Percentiles rank a stretch among this genome's conserved stretches.
Evolutionary conservation across 2,888 invertebrate genomes (phyloP).

Genomic region (Rosalia funebris): DNA sequence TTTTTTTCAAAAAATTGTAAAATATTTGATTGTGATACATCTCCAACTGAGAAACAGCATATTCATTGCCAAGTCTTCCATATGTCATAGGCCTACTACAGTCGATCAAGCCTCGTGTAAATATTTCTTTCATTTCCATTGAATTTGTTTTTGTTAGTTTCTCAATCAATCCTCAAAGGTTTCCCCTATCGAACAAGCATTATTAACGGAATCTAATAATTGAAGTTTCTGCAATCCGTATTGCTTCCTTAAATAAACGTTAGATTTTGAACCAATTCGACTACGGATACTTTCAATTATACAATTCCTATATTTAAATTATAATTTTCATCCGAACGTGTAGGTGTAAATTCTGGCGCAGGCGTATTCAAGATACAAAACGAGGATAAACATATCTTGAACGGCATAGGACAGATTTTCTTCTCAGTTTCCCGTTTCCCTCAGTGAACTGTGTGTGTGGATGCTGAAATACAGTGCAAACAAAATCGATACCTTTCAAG

Average conservation of each 20-base stretch:
- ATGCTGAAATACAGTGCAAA: constrained; percentile 23
- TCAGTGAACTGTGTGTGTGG: constrained; percentile 26
- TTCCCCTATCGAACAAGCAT: too few relatives aligned
- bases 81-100: too few relatives aligned
- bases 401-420: constrained; percentile 20
- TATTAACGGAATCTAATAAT: too few relatives aligned
- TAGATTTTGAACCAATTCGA: neutral
- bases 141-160: too few relatives aligned
- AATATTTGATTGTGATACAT: too few relatives aligned
- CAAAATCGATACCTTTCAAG: constrained; percentile 26
- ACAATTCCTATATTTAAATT: constrained; percentile 22
- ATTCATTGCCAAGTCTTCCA: too few relatives aligned
- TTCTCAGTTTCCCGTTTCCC: constrained; percentile 31
- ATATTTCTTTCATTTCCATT: too few relatives aligned
- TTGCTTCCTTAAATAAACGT: neutral
- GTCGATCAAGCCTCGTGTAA: too few relatives aligned
- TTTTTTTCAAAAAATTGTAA: too few relatives aligned
- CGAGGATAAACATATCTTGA: constrained; percentile 24
- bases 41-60: too few relatives aligned
- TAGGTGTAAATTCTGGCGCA: constrained; percentile 37
- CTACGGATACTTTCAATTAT: constrained; percentile 10
- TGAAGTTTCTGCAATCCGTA: too few relatives aligned
- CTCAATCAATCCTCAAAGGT: too few relatives aligned
- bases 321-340: constrained; percentile 25
- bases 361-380: constrained; percentile 19